Percentiles rank a stretch among this genome's conserved stretches.
phyloP scores from a whole-genome alignment of 1,140 invertebrate species.

The Papilio dardanus region DNA sequence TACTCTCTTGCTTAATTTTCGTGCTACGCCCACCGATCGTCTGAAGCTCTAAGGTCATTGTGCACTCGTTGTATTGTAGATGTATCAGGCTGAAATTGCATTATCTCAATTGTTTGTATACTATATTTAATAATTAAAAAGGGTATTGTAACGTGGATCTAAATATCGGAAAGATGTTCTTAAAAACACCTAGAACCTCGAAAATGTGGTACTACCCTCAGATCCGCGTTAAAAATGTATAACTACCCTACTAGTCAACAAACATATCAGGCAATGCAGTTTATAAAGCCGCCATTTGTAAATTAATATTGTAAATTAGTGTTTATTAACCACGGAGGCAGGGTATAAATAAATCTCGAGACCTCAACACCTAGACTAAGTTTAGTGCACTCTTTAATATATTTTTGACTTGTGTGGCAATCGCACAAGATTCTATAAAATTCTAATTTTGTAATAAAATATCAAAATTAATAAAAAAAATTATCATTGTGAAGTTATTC shows the following conservation, averaged over 20 bases:
- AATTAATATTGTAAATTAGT: not conserved
- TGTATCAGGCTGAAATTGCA: constrained; percentile 9
- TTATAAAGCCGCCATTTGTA: constrained; percentile 32
- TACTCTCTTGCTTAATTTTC: too few relatives aligned
- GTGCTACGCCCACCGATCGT: not conserved
- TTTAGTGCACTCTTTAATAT: constrained; percentile 32
- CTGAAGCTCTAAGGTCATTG: not conserved
- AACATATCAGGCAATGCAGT: constrained; percentile 29
- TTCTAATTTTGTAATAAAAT: constrained; percentile 19
- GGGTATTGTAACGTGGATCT: not conserved
- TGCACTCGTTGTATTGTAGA: not conserved
- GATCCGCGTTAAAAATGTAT: not conserved
- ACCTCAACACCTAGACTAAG: constrained; percentile 28
- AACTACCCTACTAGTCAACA: constrained; percentile 27
- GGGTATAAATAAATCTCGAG: constrained; percentile 23
- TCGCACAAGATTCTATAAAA: not conserved
- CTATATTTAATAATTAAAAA: not conserved
- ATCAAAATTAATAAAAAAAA: constrained; percentile 17
- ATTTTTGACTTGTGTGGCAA: constrained; percentile 3
- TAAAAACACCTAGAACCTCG: too few relatives aligned
- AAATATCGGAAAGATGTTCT: not conserved
- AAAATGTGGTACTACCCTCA: too few relatives aligned
- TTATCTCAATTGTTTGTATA: constrained; percentile 23
- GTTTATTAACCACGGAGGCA: constrained; percentile 18
- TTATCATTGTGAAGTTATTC: not conserved